Percentiles rank a stretch among this genome's conserved stretches.
Conservation (phyloP, 2,888 invertebrate genomes). For the Anagyrus pseudococci region DNA sequence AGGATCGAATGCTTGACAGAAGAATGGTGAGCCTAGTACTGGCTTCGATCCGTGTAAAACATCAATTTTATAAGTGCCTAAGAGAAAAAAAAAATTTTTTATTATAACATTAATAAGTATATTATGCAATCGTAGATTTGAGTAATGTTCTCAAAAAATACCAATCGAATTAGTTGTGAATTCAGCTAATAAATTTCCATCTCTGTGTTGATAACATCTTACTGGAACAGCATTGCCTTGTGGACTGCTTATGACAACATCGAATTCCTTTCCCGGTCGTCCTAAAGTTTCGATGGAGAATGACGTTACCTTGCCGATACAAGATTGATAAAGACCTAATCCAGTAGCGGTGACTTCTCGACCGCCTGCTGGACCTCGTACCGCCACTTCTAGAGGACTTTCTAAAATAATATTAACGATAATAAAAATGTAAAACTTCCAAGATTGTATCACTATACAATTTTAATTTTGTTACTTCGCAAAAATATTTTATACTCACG, state of each 20-base stretch:
- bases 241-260: slow-evolving; percentile 87
- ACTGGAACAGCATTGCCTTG: slow-evolving; percentile 84
- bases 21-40: slow-evolving; percentile 91
- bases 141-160: slow-evolving; percentile 57
- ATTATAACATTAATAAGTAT: background rate
- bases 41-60: slow-evolving; percentile 90
- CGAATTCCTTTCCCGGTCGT: slow-evolving; percentile 85
- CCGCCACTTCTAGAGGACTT: slow-evolving; percentile 68
- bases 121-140: background rate
- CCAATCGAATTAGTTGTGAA: slow-evolving; percentile 83
- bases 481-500: background rate
- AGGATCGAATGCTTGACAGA: slow-evolving; percentile 90
- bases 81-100: slow-evolving; percentile 5
- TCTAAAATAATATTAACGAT: slow-evolving; percentile 54
- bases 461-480: slow-evolving; percentile 4
- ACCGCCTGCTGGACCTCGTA: slow-evolving; percentile 71
- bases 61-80: slow-evolving; percentile 69
- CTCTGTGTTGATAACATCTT: slow-evolving; percentile 93
- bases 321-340: slow-evolving; percentile 84
- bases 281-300: slow-evolving; percentile 91
- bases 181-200: slow-evolving; percentile 93
- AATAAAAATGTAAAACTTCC: too few species aligned
- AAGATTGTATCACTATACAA: too few species aligned
- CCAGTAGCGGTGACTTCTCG: slow-evolving; percentile 81
- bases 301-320: slow-evolving; percentile 80